Evolutionary conservation across 2,888 invertebrate genomes (phyloP), one percentile per base, ranked within the genome.

Genomic region (Aporophyla nigra): DNA sequence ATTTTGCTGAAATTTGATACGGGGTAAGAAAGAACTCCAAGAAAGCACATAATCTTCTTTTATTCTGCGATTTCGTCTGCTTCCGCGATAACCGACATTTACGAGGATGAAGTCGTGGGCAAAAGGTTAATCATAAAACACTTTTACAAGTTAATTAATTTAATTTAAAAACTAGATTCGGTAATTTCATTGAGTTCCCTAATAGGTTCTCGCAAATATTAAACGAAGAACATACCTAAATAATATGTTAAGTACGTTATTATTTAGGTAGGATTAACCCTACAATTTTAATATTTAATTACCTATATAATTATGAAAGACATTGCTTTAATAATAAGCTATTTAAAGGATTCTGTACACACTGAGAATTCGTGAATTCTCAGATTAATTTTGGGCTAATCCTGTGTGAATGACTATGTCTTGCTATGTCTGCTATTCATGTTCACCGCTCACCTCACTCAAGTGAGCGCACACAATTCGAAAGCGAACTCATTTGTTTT

Each of bases 401-500:
- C 27, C 27, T 53, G 21, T 24, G 14, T 24, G 24, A 27, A 27
- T 58, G 16, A 16, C 16, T 61, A 40, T 21, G 21, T 61, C 33
- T 33, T 12, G 7, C 27, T 19, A 58, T 6, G 12, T 1, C 3
- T 40, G 33, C 3, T n/a, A 6, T 16, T 40, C 4, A 46, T 21
- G 21, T 7, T 33, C 46, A 43, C 40, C 21, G 21, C 21, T 12
- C 33, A 24, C 24, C 27, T 46, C 21, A 33, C 46, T 33, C n/a
- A 49, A 71, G 33, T 63, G 63, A 70, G 46, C n/a, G 62, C 63
- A 70, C 49, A 33, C 62, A 49, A 46, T 43, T 43, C 1, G 43
- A 46, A 46, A 46, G 21, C 21, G 33, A 27, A 49, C 24, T 65
- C 12, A 27, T 59, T 59, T 59, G 33, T 27, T 59, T 59, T 27